Evolutionary conservation across 2,888 invertebrate species (phyloP), one percentile per base, ranked within the genome.

Genomic region (Yponomeuta malinellus): DNA sequence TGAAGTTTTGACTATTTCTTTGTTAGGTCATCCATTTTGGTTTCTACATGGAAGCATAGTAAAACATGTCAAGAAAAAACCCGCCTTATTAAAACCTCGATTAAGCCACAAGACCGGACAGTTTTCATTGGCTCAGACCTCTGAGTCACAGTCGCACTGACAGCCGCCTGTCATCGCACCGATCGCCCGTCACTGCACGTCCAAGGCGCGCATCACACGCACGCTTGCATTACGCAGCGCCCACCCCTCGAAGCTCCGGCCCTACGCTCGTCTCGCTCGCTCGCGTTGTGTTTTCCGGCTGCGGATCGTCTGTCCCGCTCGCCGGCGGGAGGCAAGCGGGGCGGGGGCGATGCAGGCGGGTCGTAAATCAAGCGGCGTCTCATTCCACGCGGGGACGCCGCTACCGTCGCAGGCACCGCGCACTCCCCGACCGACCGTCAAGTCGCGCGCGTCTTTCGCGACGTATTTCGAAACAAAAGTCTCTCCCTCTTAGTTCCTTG

Each of bases 371-470:
- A 89, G 84, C 86, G 86, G 88, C 85, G 83, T 89, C 90, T 92
- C 93, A 93, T 92, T 92, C 93, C 92, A 89, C 90, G 92, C 93
- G 92, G 89, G 91, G 88, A 86, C 87, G 87, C 89, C 90, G 90
- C 87, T 82, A 87, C 85, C 82, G 90, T 90, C 87, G 92, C 90
- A 89, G 90, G 92, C 88, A 83, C 83, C 84, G 87, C 89, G 86
- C 91, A 91, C 88, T 91, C 90, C 89, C 87, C 86, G 85, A 77
- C 76, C 86, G 89, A 84, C 89, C 85, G 89, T 86, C 89, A 88
- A 81, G 78, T 83, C 83, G 86, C 85, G 90, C 87, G 88, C 89
- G 90, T 92, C 90, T 90, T 89, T 86, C 90, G 89, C 86, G 88
- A 87, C 88, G 85, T 90, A 90, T 91, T 90, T 90, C 90, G 88